Percentiles rank a stretch among this genome's conserved stretches.
phyloP scores from a whole-genome alignment of 2,888 invertebrate species.

The Eretmocerus hayati region DNA sequence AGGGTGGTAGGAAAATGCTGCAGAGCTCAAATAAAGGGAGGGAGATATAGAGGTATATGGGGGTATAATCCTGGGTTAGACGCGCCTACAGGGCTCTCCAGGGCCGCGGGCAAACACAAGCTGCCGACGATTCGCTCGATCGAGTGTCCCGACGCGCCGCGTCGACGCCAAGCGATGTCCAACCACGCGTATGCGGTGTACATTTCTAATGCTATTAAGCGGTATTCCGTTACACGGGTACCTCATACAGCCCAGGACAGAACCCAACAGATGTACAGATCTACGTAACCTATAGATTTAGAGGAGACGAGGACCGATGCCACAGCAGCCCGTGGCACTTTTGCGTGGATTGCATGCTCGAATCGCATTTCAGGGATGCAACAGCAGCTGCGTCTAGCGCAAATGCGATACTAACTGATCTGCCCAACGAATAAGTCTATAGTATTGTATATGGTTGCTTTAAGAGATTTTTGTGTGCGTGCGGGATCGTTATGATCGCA shows the following conservation, averaged over 20 bases:
- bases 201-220: conserved; percentile 46
- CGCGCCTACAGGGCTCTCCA: too few relatives aligned
- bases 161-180: neutral
- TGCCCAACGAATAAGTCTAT: too few relatives aligned
- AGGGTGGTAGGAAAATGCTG: too few relatives aligned
- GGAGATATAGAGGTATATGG: neutral
- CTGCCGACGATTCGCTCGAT: conserved; percentile 18
- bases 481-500: too few relatives aligned
- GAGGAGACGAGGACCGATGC: conserved; percentile 7
- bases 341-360: conserved; percentile 37
- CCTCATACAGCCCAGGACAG: too few relatives aligned
- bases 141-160: conserved; percentile 9
- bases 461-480: too few relatives aligned
- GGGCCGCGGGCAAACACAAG: neutral
- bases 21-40: neutral
- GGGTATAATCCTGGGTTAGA: neutral
- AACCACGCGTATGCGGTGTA: conserved; percentile 25
- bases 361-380: too few relatives aligned
- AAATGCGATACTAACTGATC: neutral
- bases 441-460: too few relatives aligned
- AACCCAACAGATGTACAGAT: conserved; percentile 43
- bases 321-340: conserved; percentile 20
- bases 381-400: conserved; percentile 28
- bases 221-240: conserved; percentile 44
- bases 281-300: too few relatives aligned